phyloP scores from a whole-genome alignment of 1,140 invertebrate genomes.

The Magallana gigas region DNA sequence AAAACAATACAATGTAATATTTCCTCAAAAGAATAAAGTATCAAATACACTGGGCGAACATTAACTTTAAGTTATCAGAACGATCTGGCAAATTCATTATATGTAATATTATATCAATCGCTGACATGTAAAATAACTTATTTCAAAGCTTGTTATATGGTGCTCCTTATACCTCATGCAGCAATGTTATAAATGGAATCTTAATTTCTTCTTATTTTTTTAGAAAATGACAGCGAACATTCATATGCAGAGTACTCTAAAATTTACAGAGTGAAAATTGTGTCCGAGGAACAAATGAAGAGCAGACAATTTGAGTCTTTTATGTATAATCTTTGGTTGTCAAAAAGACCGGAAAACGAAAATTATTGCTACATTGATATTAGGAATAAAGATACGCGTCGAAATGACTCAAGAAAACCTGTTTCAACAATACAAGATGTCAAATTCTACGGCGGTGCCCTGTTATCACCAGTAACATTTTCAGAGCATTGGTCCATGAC shows the following conservation, averaged over 20 bases:
- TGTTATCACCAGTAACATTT: constrained; percentile 36
- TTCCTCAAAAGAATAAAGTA: too few species aligned
- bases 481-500: constrained; percentile 8
- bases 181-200: too few species aligned
- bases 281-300: background rate
- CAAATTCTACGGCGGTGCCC: background rate
- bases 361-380: background rate
- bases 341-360: background rate
- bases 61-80: too few species aligned
- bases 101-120: too few species aligned
- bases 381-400: background rate
- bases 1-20: too few species aligned
- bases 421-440: background rate
- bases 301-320: background rate
- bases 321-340: background rate
- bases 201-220: background rate
- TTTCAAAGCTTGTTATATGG: too few species aligned
- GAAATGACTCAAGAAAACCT: background rate
- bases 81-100: too few species aligned
- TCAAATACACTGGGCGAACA: too few species aligned
- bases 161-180: too few species aligned
- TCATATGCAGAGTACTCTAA: background rate
- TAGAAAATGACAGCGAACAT: background rate
- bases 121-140: too few species aligned
- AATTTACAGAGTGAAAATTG: background rate